Evolutionary conservation across 2,113 vertebrate species (phyloP).

Genomic region (Psittacara wagleri): DNA sequence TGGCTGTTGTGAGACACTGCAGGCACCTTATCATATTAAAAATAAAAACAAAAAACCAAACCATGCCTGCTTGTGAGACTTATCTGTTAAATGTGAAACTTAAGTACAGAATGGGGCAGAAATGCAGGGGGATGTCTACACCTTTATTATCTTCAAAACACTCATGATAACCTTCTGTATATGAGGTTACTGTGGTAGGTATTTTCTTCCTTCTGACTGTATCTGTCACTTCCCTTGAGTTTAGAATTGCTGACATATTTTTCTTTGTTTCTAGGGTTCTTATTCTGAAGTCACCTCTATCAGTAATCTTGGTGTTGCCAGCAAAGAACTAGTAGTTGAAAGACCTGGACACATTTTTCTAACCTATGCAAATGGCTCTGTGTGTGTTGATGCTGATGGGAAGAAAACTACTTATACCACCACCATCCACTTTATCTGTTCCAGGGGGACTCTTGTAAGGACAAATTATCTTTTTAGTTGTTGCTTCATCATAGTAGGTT

Average conservation of each 20-base stretch:
- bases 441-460: conserved; percentile 79
- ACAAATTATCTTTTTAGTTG: neutral
- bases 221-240: neutral
- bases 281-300: conserved; percentile 79
- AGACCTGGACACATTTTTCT: conserved; percentile 79
- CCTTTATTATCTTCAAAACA: neutral
- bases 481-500: neutral
- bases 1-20: neutral
- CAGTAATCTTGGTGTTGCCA: conserved; percentile 88
- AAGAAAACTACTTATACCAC: conserved; percentile 77
- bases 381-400: conserved; percentile 76
- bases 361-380: conserved; percentile 85
- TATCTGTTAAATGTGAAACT: neutral
- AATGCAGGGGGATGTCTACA: neutral
- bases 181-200: neutral
- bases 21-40: neutral
- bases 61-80: neutral
- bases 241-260: neutral
- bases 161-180: neutral
- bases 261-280: conserved; percentile 57
- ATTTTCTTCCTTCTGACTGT: neutral
- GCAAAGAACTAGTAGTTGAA: conserved; percentile 80
- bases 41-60: neutral
- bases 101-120: neutral
- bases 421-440: conserved; percentile 87